Base-by-base conservation (phyloP, 1,140 invertebrate genomes). In the Anthonomus grandis region DNA sequence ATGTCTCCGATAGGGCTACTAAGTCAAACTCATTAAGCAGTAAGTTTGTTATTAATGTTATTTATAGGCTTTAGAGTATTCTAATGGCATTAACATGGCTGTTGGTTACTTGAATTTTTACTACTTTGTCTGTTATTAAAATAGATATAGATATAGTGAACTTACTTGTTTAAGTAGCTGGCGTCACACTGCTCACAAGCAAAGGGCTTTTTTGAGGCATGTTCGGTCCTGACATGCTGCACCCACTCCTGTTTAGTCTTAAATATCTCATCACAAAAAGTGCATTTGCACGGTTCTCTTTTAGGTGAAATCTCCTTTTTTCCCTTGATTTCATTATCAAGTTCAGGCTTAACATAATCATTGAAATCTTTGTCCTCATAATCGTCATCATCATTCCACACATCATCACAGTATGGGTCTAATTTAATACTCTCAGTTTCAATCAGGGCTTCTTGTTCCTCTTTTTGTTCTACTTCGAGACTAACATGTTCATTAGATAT, bases 151-250 rank as follows among this genome's bases (percentile, higher is more conserved):
- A n/a, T n/a, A n/a, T n/a, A n/a, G n/a, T n/a, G n/a, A n/a, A n/a
- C n/a, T n/a, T n/a, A 55, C 42, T 31, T 34, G 17, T 55, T 55
- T 34, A 46, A 46, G 18, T 55, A 57, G 5, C 31, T 23, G 10
- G 54, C 45, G 18, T 57, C 54, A 34, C 54, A 57, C 17, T 48
- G 45, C 55, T 62, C 22, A 47, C 57, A 24, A 34, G 65, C 2
- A 15, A 57, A 57, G 3, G 54, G 54, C 44, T 57, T 57, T 34
- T 57, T 37, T 13, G 42, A 41, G 1, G 54, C 31, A 18, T 57
- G 54, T 39, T 41, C 19, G 3, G 24, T 21, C 3, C 54, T 36
- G 4, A 57, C 24, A 34, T 57, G 54, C 15, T 10, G 24, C 3
- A 21, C 21, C 52, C 52, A 55, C 8, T 55, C 52, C 9, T 17